Conservation (phyloP, 2,113 vertebrate genomes). For the Nanorana parkeri region DNA sequence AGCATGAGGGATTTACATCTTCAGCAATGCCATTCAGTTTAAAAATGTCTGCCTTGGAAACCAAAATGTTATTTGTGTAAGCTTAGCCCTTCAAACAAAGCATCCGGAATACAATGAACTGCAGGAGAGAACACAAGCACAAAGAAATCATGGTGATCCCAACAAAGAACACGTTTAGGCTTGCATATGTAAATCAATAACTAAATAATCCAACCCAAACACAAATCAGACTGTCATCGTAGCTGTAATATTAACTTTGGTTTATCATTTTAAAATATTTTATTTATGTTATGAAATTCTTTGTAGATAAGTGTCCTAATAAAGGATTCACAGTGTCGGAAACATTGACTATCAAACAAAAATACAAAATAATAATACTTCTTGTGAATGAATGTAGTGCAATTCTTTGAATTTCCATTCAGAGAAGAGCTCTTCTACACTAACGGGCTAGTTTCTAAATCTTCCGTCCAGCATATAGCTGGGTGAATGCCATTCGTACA, state of each 20-base stretch:
- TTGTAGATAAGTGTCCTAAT: neutral
- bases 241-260: neutral
- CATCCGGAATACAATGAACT: neutral
- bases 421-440: neutral
- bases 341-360: neutral
- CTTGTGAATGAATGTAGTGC: neutral
- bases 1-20: too few species aligned
- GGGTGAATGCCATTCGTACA: too few species aligned
- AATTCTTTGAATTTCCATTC: neutral
- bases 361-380: slow-evolving; percentile 3
- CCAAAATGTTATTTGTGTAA: neutral
- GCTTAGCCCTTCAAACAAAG: neutral
- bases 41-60: neutral
- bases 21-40: too few species aligned
- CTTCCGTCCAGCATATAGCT: too few species aligned
- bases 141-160: neutral
- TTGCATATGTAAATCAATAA: neutral
- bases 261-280: neutral
- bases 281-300: neutral
- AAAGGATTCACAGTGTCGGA: slow-evolving; percentile 30
- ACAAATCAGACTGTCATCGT: neutral
- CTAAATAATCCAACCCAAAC: neutral
- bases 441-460: too few species aligned
- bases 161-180: neutral
- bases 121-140: neutral